These are phyloP conservation scores for Anastrepha ludens DNA, from an alignment of 1,140 invertebrate genomes.

Conservation along the genomic window DNA sequence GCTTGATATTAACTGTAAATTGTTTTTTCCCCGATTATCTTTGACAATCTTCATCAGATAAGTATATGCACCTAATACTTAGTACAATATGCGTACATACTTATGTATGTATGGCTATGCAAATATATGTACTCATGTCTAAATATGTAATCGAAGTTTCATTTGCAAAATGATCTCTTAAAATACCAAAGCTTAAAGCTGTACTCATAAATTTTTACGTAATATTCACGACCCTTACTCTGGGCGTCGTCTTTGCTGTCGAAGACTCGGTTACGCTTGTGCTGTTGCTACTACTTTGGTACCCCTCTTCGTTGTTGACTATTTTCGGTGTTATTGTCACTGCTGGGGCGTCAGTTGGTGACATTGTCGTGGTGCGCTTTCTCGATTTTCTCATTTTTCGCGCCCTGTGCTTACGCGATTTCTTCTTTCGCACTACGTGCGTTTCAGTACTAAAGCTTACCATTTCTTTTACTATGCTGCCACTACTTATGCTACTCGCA, in stretches of 20 bases:
- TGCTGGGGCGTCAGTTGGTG: slow-evolving; percentile 53
- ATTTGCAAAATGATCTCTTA: background rate
- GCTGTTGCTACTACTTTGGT: slow-evolving; percentile 57
- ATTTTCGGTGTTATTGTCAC: slow-evolving; percentile 11
- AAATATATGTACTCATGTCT: background rate
- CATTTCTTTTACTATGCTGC: slow-evolving; percentile 62
- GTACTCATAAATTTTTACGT: background rate
- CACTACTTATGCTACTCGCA: slow-evolving; percentile 48
- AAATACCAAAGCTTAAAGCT: slow-evolving; percentile 23
- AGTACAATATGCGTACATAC: background rate
- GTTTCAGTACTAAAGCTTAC: slow-evolving; percentile 66
- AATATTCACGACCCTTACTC: slow-evolving; percentile 37
- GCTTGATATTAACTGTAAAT: background rate
- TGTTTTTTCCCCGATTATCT: no score
- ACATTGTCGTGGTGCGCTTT: slow-evolving; percentile 54
- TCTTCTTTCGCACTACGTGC: slow-evolving; percentile 68
- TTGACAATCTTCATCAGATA: no score
- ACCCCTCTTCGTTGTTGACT: slow-evolving; percentile 41
- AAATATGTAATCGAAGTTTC: background rate
- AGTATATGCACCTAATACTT: no score
- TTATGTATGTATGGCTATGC: background rate
- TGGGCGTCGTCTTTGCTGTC: slow-evolving; percentile 20
- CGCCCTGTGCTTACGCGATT: slow-evolving; percentile 62
- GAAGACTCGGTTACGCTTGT: slow-evolving; percentile 52
- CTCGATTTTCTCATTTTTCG: slow-evolving; percentile 55